Evolutionary conservation across 2,797 vertebrate species (phyloP), one percentile per base, ranked within the genome.

Genomic region (Pempheris klunzingeri): DNA sequence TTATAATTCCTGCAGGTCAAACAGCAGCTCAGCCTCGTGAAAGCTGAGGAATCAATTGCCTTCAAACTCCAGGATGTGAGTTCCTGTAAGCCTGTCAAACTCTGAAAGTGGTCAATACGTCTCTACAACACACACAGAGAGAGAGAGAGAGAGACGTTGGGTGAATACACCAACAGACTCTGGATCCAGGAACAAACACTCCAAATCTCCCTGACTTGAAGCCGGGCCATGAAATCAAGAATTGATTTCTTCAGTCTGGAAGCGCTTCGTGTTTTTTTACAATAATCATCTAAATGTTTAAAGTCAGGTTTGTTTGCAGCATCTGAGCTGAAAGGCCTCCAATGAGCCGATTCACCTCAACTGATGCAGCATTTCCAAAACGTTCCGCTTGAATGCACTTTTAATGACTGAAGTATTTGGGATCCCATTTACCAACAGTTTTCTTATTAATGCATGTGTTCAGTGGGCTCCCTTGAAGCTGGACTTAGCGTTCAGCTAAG

Each of bases 1-100:
- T 15, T 49, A 0, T 44, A 30, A 49, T 44, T 70, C 15, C 53
- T 39, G 8, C 32, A 59, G 67, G 34, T 76, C 71, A 60, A 38
- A 49, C 62, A 6, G 18, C 20, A 60, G 34, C 70, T 17, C 60
- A 59, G 30, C 22, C 4, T 4, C 2, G 7, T 20, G 32, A 15
- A 32, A 39, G 36, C 66, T 1, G 6, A 64, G 47, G 39, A 61
- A 59, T 76, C 47, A 18, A 64, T 54, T 10, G 11, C 44, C 18
- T 15, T 62, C 36, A 30, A n/a, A 59, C 13, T 47, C 20, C 5
- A 1, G 24, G 22, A 32, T 11, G 15, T 24, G 43, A 34, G 32
- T 32, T 30, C n/a, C 2, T 28, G 17, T 74, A 17, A 77, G 7
- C 2, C 24, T 14, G 52, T 74, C 36, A 46, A 52, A 47, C 24